A percentile compares a stretch with the other conserved stretches of the same genome.
Conservation (phyloP, 2,888 invertebrate genomes). For the Myathropa florea region DNA sequence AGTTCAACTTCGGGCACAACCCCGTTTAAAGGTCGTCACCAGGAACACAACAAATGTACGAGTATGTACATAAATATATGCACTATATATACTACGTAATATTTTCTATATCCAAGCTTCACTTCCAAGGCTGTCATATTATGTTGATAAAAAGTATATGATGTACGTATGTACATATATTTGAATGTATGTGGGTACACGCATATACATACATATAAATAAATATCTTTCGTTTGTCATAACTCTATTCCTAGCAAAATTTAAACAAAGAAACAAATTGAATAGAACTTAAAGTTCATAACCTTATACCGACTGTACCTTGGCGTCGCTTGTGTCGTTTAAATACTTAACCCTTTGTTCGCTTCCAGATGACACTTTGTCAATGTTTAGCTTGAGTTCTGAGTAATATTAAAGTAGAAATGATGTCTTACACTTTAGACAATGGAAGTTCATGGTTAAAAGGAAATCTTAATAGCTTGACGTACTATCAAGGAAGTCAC, state of each 20-base stretch:
- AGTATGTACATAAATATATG: no score
- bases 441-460: constrained; percentile 29
- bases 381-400: constrained; percentile 46
- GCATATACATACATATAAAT: no score
- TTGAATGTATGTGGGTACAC: no score
- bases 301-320: constrained; percentile 42
- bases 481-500: constrained; percentile 36
- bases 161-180: no score
- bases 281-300: constrained; percentile 22
- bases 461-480: not conserved
- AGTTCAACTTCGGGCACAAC: no score
- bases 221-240: no score
- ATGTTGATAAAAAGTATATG: no score
- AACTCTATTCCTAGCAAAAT: not conserved
- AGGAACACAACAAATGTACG: no score
- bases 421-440: constrained; percentile 34
- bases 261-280: not conserved
- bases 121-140: no score
- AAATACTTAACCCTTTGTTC: constrained; percentile 39
- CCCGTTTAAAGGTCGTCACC: no score
- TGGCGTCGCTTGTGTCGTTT: constrained; percentile 28
- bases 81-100: no score
- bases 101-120: no score
- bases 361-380: constrained; percentile 30
- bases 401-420: not conserved